Evolutionary conservation across 2,888 invertebrate genomes (phyloP).

Genomic region (Anoplius nigerrimus): DNA sequence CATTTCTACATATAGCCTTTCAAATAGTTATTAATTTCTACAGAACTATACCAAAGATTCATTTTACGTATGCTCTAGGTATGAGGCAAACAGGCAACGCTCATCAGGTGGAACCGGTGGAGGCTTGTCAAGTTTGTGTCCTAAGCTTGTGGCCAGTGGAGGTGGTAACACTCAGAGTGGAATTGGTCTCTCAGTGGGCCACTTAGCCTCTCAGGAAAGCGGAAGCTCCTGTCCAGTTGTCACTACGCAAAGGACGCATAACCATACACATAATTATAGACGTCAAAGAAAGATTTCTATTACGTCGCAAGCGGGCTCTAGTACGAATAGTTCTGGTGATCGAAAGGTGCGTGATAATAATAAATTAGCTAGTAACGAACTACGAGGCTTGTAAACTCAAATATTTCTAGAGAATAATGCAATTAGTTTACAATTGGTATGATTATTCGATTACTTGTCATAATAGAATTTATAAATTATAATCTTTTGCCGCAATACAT

Average conservation of each 20-base stretch:
- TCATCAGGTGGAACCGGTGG: constrained; percentile 70
- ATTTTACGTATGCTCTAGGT: constrained; percentile 64
- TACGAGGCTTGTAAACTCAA: not conserved
- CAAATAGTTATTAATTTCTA: too few species aligned
- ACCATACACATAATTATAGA: constrained; percentile 63
- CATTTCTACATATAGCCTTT: too few species aligned
- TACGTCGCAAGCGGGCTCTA: constrained; percentile 65
- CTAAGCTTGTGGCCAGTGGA: constrained; percentile 70
- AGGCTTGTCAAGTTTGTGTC: constrained; percentile 71
- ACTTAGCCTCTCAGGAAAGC: constrained; percentile 71
- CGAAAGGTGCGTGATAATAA: constrained; percentile 61
- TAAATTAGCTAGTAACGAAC: not conserved
- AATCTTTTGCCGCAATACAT: not conserved
- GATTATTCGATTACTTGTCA: not conserved
- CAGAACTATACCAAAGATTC: not conserved
- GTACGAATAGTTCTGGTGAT: constrained; percentile 61
- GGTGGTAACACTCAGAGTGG: constrained; percentile 67
- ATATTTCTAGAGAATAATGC: not conserved
- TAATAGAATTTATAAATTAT: not conserved
- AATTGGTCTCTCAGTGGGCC: constrained; percentile 70
- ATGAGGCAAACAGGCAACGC: constrained; percentile 74
- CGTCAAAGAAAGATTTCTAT: constrained; percentile 70
- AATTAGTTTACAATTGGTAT: not conserved
- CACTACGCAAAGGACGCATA: constrained; percentile 65
- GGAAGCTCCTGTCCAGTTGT: constrained; percentile 64